These are phyloP conservation scores for Patella depressa DNA, from an alignment of 2,888 invertebrate species.

Conservation along the genomic window DNA sequence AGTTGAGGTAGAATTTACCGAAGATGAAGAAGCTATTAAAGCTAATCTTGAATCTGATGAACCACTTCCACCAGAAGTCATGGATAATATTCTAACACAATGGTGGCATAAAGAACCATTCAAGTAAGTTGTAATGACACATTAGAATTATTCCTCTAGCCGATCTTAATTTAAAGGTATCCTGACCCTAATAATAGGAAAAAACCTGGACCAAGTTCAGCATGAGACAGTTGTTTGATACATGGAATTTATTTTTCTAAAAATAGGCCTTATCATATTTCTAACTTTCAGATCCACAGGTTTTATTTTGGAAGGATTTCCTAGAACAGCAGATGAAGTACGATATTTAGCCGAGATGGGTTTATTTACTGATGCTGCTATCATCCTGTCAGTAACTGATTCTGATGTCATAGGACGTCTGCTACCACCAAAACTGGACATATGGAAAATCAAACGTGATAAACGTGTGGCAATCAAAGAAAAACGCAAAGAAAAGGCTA, in stretches of 20 bases:
- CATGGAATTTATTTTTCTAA: background rate
- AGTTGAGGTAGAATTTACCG: conserved; percentile 61
- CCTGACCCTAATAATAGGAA: too few species aligned
- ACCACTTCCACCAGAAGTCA: conserved; percentile 64
- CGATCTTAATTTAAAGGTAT: too few species aligned
- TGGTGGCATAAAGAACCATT: conserved; percentile 71
- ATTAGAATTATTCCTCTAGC: too few species aligned
- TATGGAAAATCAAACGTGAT: conserved; percentile 65
- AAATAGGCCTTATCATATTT: background rate
- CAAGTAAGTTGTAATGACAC: conserved; percentile 45
- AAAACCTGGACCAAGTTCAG: too few species aligned
- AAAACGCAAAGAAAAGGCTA: conserved; percentile 64
- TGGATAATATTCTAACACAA: conserved; percentile 64
- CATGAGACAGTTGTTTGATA: background rate
- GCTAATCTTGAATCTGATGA: conserved; percentile 68
- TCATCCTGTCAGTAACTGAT: conserved; percentile 65
- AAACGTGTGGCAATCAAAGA: conserved; percentile 59
- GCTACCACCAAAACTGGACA: conserved; percentile 68
- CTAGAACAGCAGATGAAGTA: conserved; percentile 67
- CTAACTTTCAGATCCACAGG: conserved; percentile 62
- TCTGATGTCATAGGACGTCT: conserved; percentile 67
- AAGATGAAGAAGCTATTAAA: conserved; percentile 70
- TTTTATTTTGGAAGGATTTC: conserved; percentile 71
- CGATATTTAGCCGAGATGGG: conserved; percentile 64
- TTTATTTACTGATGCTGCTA: conserved; percentile 68